Evolutionary conservation across 2,113 vertebrate genomes (phyloP), one percentile per base, ranked within the genome.

Genomic region (Callocephalon fimbriatum): DNA sequence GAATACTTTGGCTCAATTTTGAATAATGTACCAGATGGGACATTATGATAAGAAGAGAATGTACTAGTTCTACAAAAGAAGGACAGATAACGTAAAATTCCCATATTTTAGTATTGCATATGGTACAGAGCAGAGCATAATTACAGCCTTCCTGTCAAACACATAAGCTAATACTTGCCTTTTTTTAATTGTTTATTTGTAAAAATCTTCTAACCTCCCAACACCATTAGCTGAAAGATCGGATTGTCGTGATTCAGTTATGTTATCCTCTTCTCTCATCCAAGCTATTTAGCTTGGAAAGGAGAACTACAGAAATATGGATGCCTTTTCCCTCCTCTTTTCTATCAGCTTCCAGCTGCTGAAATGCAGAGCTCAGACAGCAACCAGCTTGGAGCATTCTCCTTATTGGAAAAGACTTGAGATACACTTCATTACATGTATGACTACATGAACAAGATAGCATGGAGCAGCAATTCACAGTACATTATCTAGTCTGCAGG

Each of bases 101-200:
- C 50, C 42, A 7, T 92, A 76, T 88, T 91, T 87, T 66, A 78
- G 22, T 83, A 70, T 88, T 95, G 94, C 82, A 73, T 77, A 71
- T 90, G 67, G 68, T 79, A 59, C 75, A 83, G 32, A 86, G 29
- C 44, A 74, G 22, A 73, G 45, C 56, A 82, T 85, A 94, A 90
- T 95, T 93, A 88, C 85, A 83, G 75, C 75, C 78, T 94, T 86
- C 47, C 71, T 96, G 67, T 95, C 78, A 95, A 96, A 90, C 44
- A 82, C 31, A 32, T 35, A 63, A 84, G 68, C 53, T 82, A 93
- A 88, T 79, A 76, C 66, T 95, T 90, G 66, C n/a, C 35, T 66
- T 91, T 77, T 86, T 40, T 21, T 9, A 10, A 73, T 45, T 76
- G 66, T 79, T 93, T 95, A 94, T 94, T 95, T 96, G 76, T 93